phyloP scores from a whole-genome alignment of 1,140 invertebrate genomes.

The Agrypnia vestita region DNA sequence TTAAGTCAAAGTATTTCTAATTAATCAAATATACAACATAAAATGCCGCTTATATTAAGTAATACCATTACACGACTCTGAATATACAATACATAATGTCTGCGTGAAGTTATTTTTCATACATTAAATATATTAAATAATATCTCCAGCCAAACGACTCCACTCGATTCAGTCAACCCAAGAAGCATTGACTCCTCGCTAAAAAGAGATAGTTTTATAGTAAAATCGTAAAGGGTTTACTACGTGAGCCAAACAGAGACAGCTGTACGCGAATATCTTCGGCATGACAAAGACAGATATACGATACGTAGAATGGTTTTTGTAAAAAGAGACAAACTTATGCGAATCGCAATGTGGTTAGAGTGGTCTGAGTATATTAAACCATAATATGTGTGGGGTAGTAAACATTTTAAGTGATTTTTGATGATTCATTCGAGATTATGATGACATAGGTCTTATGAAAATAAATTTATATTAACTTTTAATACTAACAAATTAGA shows the following conservation, averaged over 20 bases:
- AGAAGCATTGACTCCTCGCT: constrained; percentile 27
- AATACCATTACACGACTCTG: no score
- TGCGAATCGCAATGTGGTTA: constrained; percentile 9
- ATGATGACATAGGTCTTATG: not conserved
- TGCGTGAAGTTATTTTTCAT: not conserved
- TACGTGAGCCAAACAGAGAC: constrained; percentile 8
- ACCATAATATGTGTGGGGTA: not conserved
- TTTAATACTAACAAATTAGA: not conserved
- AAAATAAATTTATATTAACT: not conserved
- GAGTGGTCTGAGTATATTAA: constrained; percentile 13
- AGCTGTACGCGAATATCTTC: not conserved
- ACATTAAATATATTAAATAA: not conserved
- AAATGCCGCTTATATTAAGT: no score
- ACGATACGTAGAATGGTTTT: constrained; percentile 35
- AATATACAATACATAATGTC: no score
- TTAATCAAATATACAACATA: no score
- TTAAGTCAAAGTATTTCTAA: no score
- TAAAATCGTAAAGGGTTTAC: constrained; percentile 32
- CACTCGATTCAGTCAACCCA: constrained; percentile 9
- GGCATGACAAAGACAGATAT: not conserved
- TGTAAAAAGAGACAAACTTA: constrained; percentile 38
- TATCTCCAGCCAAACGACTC: constrained; percentile 12
- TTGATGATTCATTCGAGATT: not conserved
- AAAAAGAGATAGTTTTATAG: constrained; percentile 35
- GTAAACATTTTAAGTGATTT: not conserved